A percentile compares a stretch with the other conserved stretches of the same genome.
These are phyloP conservation scores for Sinonovacula constricta DNA, from an alignment of 1,140 invertebrate genomes.

Conservation along the genomic window DNA sequence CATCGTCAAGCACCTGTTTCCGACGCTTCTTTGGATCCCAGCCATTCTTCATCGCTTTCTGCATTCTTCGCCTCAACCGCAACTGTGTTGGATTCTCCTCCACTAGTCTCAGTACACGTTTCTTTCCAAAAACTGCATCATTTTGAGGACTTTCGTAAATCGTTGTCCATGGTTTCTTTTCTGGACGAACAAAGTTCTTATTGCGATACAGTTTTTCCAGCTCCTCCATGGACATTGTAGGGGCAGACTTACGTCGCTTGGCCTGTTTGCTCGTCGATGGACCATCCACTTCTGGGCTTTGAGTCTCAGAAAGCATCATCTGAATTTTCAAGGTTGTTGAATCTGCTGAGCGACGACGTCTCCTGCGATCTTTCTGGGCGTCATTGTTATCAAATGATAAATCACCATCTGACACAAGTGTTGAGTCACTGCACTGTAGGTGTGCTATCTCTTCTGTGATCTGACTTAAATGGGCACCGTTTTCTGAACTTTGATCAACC, in stretches of 20 bases:
- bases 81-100: conserved; percentile 33
- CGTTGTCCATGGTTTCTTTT: conserved; percentile 45
- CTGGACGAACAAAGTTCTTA: conserved; percentile 48
- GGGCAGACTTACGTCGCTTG: conserved; percentile 6
- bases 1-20: conserved; percentile 24
- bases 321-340: conserved; percentile 3
- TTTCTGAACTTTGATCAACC: too few species aligned
- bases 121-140: conserved; percentile 31
- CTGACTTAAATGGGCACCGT: too few species aligned
- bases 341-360: background rate
- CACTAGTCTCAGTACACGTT: conserved; percentile 22
- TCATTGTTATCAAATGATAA: too few species aligned
- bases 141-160: conserved; percentile 32
- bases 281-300: background rate
- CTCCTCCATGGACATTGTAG: conserved; percentile 11
- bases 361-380: background rate
- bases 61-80: conserved; percentile 26
- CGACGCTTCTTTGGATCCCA: conserved; percentile 40
- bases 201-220: conserved; percentile 44
- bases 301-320: background rate
- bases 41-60: conserved; percentile 47
- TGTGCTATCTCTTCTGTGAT: too few species aligned
- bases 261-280: background rate
- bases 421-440: too few species aligned
- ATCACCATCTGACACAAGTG: too few species aligned